phyloP scores from a whole-genome alignment of 2,797 vertebrate species.

The Phrynocephalus vlangalii region DNA sequence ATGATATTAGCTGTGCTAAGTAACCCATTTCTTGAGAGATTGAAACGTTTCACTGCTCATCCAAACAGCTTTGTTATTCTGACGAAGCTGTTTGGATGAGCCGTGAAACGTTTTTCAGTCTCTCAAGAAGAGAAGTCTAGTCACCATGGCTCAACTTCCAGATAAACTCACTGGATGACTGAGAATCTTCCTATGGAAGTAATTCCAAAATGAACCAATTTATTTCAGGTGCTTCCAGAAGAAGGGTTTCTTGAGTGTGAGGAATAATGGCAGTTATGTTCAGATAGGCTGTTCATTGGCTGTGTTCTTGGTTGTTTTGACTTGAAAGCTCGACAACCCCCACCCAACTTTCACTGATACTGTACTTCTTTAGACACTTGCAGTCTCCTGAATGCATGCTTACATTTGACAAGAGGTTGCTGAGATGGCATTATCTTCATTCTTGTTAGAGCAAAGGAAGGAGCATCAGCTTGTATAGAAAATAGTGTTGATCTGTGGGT shows the following conservation, averaged over 20 bases:
- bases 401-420: not conserved
- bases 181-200: not conserved
- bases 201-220: not conserved
- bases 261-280: not conserved
- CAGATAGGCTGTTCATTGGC: not conserved
- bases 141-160: no score
- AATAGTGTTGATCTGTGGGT: not conserved
- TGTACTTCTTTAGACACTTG: fast-evolving
- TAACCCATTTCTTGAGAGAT: no score
- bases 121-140: no score
- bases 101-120: no score
- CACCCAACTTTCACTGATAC: not conserved
- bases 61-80: no score
- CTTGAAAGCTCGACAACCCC: not conserved
- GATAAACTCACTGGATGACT: no score
- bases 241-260: not conserved
- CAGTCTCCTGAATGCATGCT: not conserved
- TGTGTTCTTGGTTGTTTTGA: not conserved
- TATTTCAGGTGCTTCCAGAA: not conserved
- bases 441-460: not conserved
- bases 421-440: fast-evolving
- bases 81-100: no score
- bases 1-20: not conserved
- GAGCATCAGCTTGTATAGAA: conserved; percentile 13
- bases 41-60: no score